Percentiles rank a stretch among this genome's conserved stretches.
Evolutionary conservation across 1,140 invertebrate species (phyloP).

Genomic region (Calephelis nemesis): DNA sequence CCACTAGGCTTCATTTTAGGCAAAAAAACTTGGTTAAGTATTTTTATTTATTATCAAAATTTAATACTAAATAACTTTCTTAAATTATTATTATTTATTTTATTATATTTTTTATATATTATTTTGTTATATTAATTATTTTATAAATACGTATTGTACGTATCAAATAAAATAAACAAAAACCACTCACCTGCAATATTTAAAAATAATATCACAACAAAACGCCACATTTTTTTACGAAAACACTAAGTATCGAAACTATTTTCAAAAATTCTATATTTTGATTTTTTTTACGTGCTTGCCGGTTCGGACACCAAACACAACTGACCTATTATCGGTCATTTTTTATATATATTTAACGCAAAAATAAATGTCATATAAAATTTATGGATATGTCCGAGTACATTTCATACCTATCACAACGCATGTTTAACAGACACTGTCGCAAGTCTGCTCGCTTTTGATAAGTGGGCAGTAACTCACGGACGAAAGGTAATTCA

Average conservation of each 20-base stretch:
- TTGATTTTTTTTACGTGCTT: conserved; percentile 1
- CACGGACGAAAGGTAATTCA: neutral
- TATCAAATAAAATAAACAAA: neutral
- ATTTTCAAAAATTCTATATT: neutral
- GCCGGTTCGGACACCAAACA: conserved; percentile 14
- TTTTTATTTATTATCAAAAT: no score
- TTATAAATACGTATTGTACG: no score
- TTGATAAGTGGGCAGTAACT: conserved; percentile 13
- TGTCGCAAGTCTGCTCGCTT: neutral
- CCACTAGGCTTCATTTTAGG: no score
- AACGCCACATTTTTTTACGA: conserved; percentile 3
- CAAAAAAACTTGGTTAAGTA: no score
- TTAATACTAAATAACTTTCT: no score
- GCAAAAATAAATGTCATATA: conserved; percentile 5
- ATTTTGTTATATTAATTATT: no score
- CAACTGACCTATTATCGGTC: conserved; percentile 11
- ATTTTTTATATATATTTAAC: conserved; percentile 17
- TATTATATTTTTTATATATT: no score
- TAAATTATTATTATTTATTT: no score
- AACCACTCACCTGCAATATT: conserved; percentile 1
- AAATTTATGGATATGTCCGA: neutral
- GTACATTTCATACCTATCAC: neutral
- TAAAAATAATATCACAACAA: conserved; percentile 15
- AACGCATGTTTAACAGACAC: neutral
- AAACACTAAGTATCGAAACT: neutral